These are phyloP conservation scores for Bombus affinis DNA, from an alignment of 1,140 invertebrate genomes.

Conservation along the genomic window DNA sequence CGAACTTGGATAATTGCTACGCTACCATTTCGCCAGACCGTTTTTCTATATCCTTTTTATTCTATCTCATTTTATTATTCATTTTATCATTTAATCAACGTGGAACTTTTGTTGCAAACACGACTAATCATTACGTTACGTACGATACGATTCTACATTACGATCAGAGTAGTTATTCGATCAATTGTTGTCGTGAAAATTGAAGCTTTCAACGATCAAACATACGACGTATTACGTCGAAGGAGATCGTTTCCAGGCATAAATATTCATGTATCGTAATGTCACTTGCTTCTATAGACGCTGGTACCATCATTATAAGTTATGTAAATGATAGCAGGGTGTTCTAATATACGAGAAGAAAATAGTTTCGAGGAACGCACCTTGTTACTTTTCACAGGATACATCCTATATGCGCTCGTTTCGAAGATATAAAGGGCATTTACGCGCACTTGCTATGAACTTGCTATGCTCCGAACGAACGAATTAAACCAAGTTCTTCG, in stretches of 20 bases:
- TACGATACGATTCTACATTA: too few relatives aligned
- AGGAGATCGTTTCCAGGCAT: not conserved
- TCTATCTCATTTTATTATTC: too few relatives aligned
- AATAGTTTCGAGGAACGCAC: not conserved
- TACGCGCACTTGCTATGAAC: not conserved
- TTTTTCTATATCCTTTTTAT: not conserved
- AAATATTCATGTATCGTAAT: constrained; percentile 8
- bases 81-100: too few relatives aligned
- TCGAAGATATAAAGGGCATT: constrained; percentile 4
- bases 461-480: not conserved
- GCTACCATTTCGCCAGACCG: not conserved
- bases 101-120: too few relatives aligned
- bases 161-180: too few relatives aligned
- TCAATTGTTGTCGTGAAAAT: too few relatives aligned
- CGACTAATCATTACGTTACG: too few relatives aligned
- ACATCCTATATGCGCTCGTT: not conserved
- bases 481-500: not conserved
- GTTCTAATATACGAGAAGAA: constrained; percentile 1
- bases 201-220: too few relatives aligned
- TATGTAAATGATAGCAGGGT: not conserved
- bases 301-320: not conserved
- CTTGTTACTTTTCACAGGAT: not conserved
- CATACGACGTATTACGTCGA: too few relatives aligned
- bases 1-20: not conserved
- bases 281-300: not conserved